Percentiles rank a stretch among this genome's conserved stretches.
phyloP scores from a whole-genome alignment of 2,113 vertebrate genomes.

The Chlamydotis undulata region DNA sequence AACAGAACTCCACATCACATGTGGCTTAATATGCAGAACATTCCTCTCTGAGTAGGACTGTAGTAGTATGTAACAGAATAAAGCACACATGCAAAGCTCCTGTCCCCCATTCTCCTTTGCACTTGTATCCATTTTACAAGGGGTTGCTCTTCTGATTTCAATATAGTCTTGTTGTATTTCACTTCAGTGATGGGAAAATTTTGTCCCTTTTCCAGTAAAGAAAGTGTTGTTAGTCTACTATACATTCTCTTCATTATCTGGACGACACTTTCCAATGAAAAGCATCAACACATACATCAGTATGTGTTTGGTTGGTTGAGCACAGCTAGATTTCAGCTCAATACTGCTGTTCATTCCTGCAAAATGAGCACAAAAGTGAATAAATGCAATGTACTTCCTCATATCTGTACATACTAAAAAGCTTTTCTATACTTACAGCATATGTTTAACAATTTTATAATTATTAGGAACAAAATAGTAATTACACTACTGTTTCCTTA shows the following conservation, averaged over 20 bases:
- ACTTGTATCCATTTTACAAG: neutral
- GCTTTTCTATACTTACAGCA: neutral
- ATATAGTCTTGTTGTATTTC: neutral
- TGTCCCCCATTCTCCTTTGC: neutral
- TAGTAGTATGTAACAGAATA: neutral
- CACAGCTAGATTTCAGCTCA: neutral
- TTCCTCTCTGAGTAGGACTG: neutral
- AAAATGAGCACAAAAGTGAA: neutral
- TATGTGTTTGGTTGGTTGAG: neutral
- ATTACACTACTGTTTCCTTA: conserved; percentile 6
- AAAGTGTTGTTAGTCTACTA: neutral
- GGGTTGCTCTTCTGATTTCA: neutral
- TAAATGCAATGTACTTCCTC: neutral
- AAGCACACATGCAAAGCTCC: neutral
- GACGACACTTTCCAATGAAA: neutral
- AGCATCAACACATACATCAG: neutral
- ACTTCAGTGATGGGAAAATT: neutral
- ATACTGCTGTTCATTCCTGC: neutral
- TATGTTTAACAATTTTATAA: conserved; percentile 23
- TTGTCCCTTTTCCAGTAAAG: neutral
- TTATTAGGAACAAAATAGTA: conserved; percentile 25
- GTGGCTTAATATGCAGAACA: neutral
- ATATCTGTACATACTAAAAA: neutral
- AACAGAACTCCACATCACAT: neutral
- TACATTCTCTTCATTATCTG: neutral